Evolutionary conservation across 2,888 invertebrate genomes (phyloP).

Genomic region (Branchellion lobata): DNA sequence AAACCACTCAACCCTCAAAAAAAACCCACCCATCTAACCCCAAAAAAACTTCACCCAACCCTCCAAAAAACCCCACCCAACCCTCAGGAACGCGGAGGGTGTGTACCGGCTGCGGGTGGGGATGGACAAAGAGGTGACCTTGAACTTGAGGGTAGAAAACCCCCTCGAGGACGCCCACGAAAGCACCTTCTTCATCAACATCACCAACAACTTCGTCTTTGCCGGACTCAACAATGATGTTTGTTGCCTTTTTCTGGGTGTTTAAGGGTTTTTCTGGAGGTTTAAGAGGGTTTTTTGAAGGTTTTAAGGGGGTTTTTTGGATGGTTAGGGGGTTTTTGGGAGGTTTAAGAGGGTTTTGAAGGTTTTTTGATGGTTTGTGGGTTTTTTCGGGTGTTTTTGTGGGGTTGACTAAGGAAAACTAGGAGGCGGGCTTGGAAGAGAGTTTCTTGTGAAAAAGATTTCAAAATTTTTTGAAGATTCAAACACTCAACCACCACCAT

Average conservation of each 20-base stretch:
- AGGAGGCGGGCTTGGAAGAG: too few species aligned
- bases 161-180: slow-evolving; percentile 69
- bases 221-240: slow-evolving; percentile 35
- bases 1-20: too few species aligned
- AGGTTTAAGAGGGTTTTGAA: too few species aligned
- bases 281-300: background rate
- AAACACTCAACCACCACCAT: background rate
- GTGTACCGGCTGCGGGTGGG: slow-evolving; percentile 47
- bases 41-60: too few species aligned
- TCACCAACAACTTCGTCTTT: slow-evolving; percentile 47
- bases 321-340: too few species aligned
- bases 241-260: background rate
- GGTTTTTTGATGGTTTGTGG: background rate
- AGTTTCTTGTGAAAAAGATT: too few species aligned
- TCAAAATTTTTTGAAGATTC: background rate
- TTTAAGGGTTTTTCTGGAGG: background rate
- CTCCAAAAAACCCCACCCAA: too few species aligned
- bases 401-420: too few species aligned
- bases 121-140: slow-evolving; percentile 35
- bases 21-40: too few species aligned
- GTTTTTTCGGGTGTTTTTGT: background rate
- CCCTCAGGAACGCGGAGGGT: slow-evolving; percentile 15
- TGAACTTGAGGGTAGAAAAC: slow-evolving; percentile 77
- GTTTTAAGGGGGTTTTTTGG: background rate
- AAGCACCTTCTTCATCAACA: slow-evolving; percentile 45